These are phyloP conservation scores for Tetrapedia diversipes DNA, from an alignment of 2,888 invertebrate genomes.

Conservation along the genomic window DNA sequence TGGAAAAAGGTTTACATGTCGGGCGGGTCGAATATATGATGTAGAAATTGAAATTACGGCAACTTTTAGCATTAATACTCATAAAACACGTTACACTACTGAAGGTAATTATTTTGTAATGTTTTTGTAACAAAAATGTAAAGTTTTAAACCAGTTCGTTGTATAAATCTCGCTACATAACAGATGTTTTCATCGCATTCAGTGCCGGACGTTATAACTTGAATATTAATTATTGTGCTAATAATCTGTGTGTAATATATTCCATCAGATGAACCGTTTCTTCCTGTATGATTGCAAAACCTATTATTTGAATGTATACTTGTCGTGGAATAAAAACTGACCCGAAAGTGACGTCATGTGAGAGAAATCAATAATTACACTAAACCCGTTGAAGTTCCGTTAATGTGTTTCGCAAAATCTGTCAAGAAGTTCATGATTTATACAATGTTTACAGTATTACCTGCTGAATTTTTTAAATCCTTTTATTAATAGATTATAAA, in stretches of 20 bases:
- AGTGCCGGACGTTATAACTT: constrained; percentile 21
- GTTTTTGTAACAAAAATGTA: neutral
- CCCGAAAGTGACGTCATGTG: constrained; percentile 59
- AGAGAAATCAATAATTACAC: constrained; percentile 63
- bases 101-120: constrained; percentile 43
- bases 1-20: constrained; percentile 52
- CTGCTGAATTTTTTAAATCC: neutral
- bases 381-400: constrained; percentile 38
- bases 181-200: constrained; percentile 28
- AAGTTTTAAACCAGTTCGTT: neutral
- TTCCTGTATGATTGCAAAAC: neutral
- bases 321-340: neutral
- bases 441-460: neutral
- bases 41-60: constrained; percentile 48
- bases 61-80: constrained; percentile 27
- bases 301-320: neutral
- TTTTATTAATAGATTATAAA: constrained; percentile 7
- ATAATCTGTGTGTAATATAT: neutral
- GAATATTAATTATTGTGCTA: constrained; percentile 28
- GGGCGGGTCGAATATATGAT: constrained; percentile 53
- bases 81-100: constrained; percentile 21
- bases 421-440: neutral
- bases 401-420: constrained; percentile 34
- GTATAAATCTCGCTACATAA: constrained; percentile 28
- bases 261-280: neutral